These are phyloP conservation scores for Oscheius sp. DNA, from an alignment of 2,888 invertebrate species.

Conservation along the genomic window DNA sequence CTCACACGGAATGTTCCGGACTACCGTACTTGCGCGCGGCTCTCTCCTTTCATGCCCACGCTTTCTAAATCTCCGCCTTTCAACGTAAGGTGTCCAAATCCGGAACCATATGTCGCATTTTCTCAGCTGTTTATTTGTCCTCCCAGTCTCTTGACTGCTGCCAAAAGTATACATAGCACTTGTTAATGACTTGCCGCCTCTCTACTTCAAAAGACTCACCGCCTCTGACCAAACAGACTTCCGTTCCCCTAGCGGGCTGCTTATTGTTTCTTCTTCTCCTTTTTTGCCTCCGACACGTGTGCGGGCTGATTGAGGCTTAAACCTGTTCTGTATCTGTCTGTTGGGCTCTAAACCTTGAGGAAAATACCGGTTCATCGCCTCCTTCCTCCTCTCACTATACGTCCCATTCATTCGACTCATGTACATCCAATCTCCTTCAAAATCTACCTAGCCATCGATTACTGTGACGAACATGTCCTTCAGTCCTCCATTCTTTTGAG, in stretches of 20 bases:
- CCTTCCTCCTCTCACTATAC: background rate
- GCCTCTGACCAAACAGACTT: conserved; percentile 9
- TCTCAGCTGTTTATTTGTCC: conserved; percentile 23
- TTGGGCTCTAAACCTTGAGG: conserved; percentile 22
- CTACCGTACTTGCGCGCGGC: too few species aligned
- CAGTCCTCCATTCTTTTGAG: background rate
- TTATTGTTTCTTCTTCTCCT: background rate
- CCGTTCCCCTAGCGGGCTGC: background rate
- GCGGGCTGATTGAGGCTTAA: conserved; percentile 20
- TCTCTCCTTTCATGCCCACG: too few species aligned
- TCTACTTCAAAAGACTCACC: conserved; percentile 7
- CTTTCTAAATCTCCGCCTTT: too few species aligned
- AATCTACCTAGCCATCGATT: conserved; percentile 12
- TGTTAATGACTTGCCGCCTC: conserved; percentile 16
- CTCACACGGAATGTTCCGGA: too few species aligned
- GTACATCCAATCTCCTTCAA: too few species aligned
- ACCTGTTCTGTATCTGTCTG: conserved; percentile 25
- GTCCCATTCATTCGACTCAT: background rate
- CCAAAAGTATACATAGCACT: conserved; percentile 21
- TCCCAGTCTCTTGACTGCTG: background rate
- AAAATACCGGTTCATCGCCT: conserved; percentile 2
- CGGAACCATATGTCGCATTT: too few species aligned
- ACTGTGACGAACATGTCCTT: conserved; percentile 22
- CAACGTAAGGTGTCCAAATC: background rate
- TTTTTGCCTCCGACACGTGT: background rate